Conservation (phyloP, 2,113 vertebrate genomes). For the Oenanthe melanoleuca region DNA sequence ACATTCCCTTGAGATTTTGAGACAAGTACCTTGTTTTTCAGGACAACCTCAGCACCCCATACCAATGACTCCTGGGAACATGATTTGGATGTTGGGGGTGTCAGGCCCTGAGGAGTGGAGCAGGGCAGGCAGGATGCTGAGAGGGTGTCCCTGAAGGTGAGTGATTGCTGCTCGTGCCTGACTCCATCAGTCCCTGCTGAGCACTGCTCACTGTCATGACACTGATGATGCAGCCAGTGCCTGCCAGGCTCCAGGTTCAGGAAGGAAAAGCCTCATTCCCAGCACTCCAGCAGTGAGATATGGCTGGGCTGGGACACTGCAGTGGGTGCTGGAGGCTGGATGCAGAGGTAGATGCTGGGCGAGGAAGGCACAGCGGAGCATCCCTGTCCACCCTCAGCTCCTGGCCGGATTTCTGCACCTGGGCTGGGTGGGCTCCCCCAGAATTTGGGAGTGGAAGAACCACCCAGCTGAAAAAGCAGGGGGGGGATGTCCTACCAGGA, state of each 20-base stretch:
- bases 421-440: background rate
- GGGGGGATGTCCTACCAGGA: background rate
- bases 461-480: background rate
- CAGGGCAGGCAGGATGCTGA: background rate
- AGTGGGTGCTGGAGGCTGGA: background rate
- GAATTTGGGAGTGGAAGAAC: background rate
- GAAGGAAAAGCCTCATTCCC: background rate
- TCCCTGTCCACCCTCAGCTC: background rate
- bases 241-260: background rate
- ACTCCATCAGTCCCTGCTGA: fast-evolving
- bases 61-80: fast-evolving
- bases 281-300: background rate
- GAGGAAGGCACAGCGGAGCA: conserved; percentile 26
- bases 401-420: fast-evolving
- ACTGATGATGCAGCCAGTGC: fast-evolving
- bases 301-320: background rate
- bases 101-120: background rate
- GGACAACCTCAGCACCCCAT: fast-evolving
- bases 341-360: conserved; percentile 23
- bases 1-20: conserved; percentile 16
- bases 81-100: fast-evolving
- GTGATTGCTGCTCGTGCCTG: fast-evolving
- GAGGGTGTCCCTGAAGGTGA: background rate
- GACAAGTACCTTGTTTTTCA: background rate
- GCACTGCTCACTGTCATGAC: background rate